Percentiles rank a stretch among this genome's conserved stretches.
Evolutionary conservation across 2,113 vertebrate genomes (phyloP).

Genomic region (Gymnocephalus cernua): DNA sequence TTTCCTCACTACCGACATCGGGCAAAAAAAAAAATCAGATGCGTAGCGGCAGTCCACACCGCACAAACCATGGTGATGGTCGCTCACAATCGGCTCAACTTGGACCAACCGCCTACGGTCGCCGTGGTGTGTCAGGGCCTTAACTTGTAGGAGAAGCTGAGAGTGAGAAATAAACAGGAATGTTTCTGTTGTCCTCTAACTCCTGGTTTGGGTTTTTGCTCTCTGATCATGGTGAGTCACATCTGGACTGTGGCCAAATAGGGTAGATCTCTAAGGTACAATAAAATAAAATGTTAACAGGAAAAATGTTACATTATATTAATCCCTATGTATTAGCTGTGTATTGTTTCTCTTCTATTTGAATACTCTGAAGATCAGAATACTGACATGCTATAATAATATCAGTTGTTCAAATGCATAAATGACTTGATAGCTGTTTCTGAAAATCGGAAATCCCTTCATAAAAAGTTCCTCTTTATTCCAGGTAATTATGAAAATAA

Average conservation of each 20-base stretch:
- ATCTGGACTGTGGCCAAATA: background rate
- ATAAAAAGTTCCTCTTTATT: conserved; percentile 15
- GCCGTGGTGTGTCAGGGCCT: no score
- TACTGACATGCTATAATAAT: conserved; percentile 6
- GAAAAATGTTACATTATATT: background rate
- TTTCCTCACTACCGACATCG: no score
- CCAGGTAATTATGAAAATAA: conserved; percentile 52
- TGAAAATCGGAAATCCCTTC: conserved; percentile 26
- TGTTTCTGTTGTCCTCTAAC: no score
- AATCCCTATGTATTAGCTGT: background rate
- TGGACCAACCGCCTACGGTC: no score
- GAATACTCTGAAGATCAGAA: background rate
- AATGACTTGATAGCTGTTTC: conserved; percentile 42
- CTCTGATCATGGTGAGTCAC: conserved; percentile 2
- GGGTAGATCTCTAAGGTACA: background rate
- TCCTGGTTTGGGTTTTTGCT: background rate
- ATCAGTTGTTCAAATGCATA: conserved; percentile 15
- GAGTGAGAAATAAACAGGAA: no score
- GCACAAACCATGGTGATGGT: no score
- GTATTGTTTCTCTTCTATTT: conserved; percentile 11
- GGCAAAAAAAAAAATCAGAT: no score
- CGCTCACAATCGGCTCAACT: no score
- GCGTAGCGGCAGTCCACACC: no score
- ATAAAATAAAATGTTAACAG: background rate
- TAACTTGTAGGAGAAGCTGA: background rate